Evolutionary conservation across 2,888 invertebrate species (phyloP).

Genomic region (Phragmatobia fuliginosa): DNA sequence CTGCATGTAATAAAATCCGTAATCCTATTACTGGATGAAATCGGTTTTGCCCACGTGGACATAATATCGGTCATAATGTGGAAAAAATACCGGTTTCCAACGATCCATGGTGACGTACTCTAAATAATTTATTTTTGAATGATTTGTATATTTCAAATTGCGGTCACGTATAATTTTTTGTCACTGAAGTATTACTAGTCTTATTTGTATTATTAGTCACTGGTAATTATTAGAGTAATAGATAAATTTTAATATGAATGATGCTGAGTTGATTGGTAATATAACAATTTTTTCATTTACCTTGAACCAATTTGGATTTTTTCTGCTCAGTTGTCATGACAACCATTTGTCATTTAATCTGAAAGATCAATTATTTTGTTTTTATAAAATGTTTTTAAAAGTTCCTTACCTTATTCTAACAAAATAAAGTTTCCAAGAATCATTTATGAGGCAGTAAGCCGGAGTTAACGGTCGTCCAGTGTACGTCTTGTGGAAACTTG

Average conservation of each 20-base stretch:
- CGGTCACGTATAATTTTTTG: not conserved
- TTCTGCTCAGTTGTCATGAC: too few relatives aligned
- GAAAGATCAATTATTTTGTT: too few relatives aligned
- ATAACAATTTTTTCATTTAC: too few relatives aligned
- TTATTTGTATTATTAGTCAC: too few relatives aligned
- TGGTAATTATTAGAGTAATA: too few relatives aligned
- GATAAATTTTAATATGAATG: too few relatives aligned
- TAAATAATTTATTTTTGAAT: constrained; percentile 43
- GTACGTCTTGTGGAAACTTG: constrained; percentile 18
- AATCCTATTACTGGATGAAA: constrained; percentile 78
- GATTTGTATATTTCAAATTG: constrained; percentile 25
- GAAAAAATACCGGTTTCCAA: constrained; percentile 46
- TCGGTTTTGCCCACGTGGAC: constrained; percentile 69
- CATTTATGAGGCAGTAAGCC: constrained; percentile 7
- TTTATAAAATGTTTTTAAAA: too few relatives aligned
- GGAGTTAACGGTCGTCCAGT: constrained; percentile 24
- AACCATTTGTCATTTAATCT: too few relatives aligned
- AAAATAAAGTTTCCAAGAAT: constrained; percentile 12
- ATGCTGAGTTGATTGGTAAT: too few relatives aligned
- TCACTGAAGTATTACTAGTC: not conserved
- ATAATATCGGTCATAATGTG: constrained; percentile 57
- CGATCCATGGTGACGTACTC: constrained; percentile 26
- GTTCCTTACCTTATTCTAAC: not conserved
- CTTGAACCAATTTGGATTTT: too few relatives aligned
- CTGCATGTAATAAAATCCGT: constrained; percentile 82